Conservation (phyloP, 2,888 invertebrate genomes). For the Brachypalpus laphriformis region DNA sequence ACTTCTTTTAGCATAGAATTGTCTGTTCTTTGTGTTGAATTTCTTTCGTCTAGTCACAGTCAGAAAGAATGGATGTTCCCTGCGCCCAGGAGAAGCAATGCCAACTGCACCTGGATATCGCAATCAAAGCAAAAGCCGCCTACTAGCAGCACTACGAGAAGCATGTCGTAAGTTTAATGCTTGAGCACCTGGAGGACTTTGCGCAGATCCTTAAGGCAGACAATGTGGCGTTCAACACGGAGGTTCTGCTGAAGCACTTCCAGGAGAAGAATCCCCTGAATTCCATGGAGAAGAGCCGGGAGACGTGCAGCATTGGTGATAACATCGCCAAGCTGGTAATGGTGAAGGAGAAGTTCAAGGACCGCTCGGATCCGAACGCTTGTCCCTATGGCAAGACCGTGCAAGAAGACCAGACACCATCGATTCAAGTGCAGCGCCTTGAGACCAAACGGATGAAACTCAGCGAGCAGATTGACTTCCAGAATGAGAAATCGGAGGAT, state of each 20-base stretch:
- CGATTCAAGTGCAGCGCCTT: constrained; percentile 76
- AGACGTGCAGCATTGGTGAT: constrained; percentile 69
- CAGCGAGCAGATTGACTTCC: constrained; percentile 75
- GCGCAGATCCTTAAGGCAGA: constrained; percentile 73
- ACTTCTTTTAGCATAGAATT: constrained; percentile 64
- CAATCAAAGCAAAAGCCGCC: constrained; percentile 71
- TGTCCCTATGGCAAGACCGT: constrained; percentile 75
- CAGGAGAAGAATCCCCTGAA: constrained; percentile 59
- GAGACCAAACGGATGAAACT: constrained; percentile 75
- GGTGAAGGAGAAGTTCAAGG: constrained; percentile 76
- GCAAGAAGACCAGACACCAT: constrained; percentile 75
- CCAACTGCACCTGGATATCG: constrained; percentile 35
- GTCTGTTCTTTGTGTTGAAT: constrained; percentile 46
- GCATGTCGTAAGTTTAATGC: constrained; percentile 76
- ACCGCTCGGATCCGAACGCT: constrained; percentile 74
- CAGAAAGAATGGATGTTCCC: constrained; percentile 18
- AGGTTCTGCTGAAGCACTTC: constrained; percentile 67
- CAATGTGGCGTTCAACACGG: constrained; percentile 71
- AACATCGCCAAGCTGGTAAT: constrained; percentile 75
- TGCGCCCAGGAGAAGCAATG: constrained; percentile 27
- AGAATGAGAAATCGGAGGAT: constrained; percentile 74
- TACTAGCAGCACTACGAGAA: constrained; percentile 73
- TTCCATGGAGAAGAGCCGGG: constrained; percentile 75
- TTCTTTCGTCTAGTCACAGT: constrained; percentile 18
- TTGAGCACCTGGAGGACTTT: constrained; percentile 75